Conservation (phyloP, 2,888 invertebrate species). For the Parelbella ahira region DNA sequence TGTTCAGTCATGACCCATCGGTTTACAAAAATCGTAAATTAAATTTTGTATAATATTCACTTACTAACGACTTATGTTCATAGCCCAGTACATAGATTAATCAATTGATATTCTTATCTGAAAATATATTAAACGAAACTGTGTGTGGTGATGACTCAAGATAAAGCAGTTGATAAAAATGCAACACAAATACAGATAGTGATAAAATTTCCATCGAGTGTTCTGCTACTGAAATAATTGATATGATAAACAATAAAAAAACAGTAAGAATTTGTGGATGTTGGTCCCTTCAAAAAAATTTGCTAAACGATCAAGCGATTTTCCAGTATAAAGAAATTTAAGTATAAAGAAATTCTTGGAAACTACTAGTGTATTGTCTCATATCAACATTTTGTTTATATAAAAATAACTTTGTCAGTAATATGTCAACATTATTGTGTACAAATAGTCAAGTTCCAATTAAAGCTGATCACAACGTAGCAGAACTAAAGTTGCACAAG, state of each 20-base stretch:
- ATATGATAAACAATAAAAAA: constrained; percentile 39
- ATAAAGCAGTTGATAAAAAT: constrained; percentile 57
- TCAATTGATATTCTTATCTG: constrained; percentile 29
- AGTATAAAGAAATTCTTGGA: constrained; percentile 52
- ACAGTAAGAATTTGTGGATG: constrained; percentile 47
- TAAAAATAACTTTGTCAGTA: constrained; percentile 75
- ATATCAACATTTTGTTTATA: constrained; percentile 65
- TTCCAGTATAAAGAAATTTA: constrained; percentile 31
- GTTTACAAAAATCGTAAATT: constrained; percentile 68
- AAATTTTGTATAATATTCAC: constrained; percentile 57
- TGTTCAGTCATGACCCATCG: constrained; percentile 73
- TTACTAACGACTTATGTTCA: constrained; percentile 62
- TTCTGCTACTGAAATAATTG: constrained; percentile 46
- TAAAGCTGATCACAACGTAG: constrained; percentile 78
- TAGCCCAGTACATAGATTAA: constrained; percentile 64
- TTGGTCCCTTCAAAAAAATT: constrained; percentile 76
- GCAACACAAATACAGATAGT: constrained; percentile 50
- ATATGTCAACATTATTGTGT: constrained; percentile 67
- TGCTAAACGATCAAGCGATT: constrained; percentile 57
- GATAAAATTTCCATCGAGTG: constrained; percentile 40
- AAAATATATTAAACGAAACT: constrained; percentile 41
- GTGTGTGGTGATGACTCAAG: constrained; percentile 46
- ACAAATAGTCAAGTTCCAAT: constrained; percentile 73
- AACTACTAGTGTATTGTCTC: constrained; percentile 76
- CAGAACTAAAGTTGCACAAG: constrained; percentile 74